Base-by-base conservation (phyloP, 2,888 invertebrate species). In the Drosophila anceps region DNA sequence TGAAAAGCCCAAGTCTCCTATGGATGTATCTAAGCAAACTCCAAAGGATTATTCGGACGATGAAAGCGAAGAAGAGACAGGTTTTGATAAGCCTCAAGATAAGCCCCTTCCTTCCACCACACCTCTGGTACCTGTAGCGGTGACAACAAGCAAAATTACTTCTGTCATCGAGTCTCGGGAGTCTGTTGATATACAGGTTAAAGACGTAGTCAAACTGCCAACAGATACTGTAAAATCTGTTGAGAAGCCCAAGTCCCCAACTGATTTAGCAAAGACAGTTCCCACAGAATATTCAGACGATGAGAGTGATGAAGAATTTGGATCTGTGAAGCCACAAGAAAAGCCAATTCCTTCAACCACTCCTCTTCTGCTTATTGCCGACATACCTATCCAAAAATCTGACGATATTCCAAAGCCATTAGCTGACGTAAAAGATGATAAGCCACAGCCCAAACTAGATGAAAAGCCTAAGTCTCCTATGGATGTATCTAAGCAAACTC, bases 261-360 rank as follows among this genome's bases (percentile, higher is more conserved):
- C n/a, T 39, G 39, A 39, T 8, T n/a, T 39, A 39, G 7, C 6
- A 39, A n/a, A 39, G 39, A 39, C n/a, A n/a, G 8, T 39, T 39
- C 39, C 39, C n/a, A 39, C n/a, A n/a, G n/a, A 39, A 39, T 39
- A 39, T 39, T 39, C 39, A 6, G 39, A 39, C n/a, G 39, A n/a
- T 39, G 39, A 39, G 39, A 39, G 39, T n/a, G 39, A 39, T 39
- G 39, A 39, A n/a, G 39, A 39, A 39, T n/a, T 39, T 39, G 39
- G n/a, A 39, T 7, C 39, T 39, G 39, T 39, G n/a, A 39, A 39
- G 39, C 39, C 39, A 39, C 39, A 39, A 15, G 39, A 39, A n/a
- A 39, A 39, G 39, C n/a, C 39, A 7, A 39, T n/a, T 39, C 39
- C 39, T n/a, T 15, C 39, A 39, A 8, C 39, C 39, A 15, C n/a